These are phyloP conservation scores for Apeira syringaria DNA, from an alignment of 2,888 invertebrate species.

Conservation along the genomic window DNA sequence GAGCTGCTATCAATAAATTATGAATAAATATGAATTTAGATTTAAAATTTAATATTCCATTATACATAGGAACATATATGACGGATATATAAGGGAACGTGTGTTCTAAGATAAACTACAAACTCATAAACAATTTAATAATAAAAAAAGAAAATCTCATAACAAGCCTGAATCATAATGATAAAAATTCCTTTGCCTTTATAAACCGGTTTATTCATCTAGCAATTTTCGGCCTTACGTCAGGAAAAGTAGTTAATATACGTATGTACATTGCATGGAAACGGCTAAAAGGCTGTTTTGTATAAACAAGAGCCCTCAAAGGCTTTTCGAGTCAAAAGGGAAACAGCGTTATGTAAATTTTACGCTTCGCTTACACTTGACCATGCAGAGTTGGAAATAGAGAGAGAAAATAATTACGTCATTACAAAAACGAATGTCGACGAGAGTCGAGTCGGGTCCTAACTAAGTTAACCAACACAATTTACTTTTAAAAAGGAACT, in stretches of 20 bases:
- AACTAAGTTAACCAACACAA: slow-evolving; percentile 53
- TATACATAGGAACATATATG: no score
- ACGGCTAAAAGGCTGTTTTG: slow-evolving; percentile 32
- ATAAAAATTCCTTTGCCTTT: no score
- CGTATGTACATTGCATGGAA: slow-evolving; percentile 28
- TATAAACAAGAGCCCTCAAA: slow-evolving; percentile 40
- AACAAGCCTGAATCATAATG: no score
- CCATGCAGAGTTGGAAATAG: slow-evolving; percentile 54
- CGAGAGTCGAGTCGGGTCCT: slow-evolving; percentile 42
- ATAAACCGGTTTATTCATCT: no score
- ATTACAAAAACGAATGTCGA: slow-evolving; percentile 60
- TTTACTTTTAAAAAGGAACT: slow-evolving; percentile 36
- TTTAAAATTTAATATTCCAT: no score
- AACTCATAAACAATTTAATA: no score
- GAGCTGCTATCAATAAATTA: no score
- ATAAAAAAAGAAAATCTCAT: no score
- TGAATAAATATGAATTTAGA: no score
- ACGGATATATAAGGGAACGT: no score
- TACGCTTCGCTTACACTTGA: slow-evolving; percentile 48
- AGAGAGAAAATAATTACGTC: slow-evolving; percentile 62
- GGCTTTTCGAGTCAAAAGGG: slow-evolving; percentile 33
- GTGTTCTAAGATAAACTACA: no score
- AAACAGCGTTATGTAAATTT: slow-evolving; percentile 54
- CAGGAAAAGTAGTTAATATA: slow-evolving; percentile 38
- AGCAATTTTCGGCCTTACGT: slow-evolving; percentile 15